phyloP scores from a whole-genome alignment of 2,113 vertebrate genomes.

The Cyanoderma ruficeps region DNA sequence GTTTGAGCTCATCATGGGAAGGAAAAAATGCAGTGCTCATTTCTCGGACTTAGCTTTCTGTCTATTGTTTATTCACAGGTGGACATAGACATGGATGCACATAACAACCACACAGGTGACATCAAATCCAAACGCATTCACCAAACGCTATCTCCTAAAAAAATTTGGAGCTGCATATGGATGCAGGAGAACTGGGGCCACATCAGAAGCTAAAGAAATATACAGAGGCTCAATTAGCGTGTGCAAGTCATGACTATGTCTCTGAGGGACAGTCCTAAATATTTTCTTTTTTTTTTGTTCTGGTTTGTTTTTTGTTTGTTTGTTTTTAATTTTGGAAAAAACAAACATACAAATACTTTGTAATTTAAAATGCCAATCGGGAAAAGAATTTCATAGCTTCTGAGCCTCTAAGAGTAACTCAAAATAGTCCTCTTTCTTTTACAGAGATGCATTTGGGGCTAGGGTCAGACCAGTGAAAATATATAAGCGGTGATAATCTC shows the following conservation, averaged over 20 bases:
- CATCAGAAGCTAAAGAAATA: background rate
- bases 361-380: background rate
- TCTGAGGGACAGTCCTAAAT: slow-evolving; percentile 31
- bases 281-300: background rate
- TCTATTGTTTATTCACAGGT: slow-evolving; percentile 39
- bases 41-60: slow-evolving; percentile 8
- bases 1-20: background rate
- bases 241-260: slow-evolving; percentile 40
- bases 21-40: slow-evolving; percentile 22
- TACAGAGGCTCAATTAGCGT: background rate
- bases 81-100: slow-evolving; percentile 60
- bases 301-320: background rate
- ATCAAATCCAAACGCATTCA: slow-evolving; percentile 60
- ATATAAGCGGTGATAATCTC: slow-evolving; percentile 38
- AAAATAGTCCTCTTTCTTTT: slow-evolving; percentile 8
- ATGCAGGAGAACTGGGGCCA: slow-evolving; percentile 13
- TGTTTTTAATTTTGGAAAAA: background rate
- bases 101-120: slow-evolving; percentile 54
- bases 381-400: background rate
- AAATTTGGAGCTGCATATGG: background rate
- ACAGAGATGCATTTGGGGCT: slow-evolving; percentile 55
- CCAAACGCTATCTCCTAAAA: slow-evolving; percentile 20
- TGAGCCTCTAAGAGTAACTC: slow-evolving; percentile 24
- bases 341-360: background rate
- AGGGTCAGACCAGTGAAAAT: slow-evolving; percentile 62